Percentiles rank a stretch among this genome's conserved stretches.
Evolutionary conservation across 2,797 vertebrate species (phyloP).

Genomic region (Gorsachius magnificus): DNA sequence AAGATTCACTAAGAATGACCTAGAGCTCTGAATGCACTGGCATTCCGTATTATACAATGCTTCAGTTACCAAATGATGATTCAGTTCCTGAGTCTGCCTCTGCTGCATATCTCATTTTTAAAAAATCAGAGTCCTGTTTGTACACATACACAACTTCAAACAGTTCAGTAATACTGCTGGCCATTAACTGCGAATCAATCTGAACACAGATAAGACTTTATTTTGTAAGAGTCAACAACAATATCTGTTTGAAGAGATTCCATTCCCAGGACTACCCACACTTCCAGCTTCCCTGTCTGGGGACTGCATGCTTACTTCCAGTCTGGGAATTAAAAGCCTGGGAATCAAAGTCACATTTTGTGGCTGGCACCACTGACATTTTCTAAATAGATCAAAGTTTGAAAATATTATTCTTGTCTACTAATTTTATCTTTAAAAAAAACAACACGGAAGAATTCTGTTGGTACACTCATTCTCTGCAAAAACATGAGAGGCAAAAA

Average conservation of each 20-base stretch:
- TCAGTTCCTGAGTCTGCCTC: not conserved
- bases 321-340: conserved; percentile 23
- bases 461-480: not conserved
- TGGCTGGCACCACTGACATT: not conserved
- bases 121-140: not conserved
- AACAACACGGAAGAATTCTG: not conserved
- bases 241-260: not conserved
- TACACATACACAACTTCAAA: not conserved
- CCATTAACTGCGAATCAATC: not conserved
- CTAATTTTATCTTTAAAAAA: conserved; percentile 6
- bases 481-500: not conserved
- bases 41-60: not conserved
- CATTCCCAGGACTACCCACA: not conserved
- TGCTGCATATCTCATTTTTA: not conserved
- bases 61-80: not conserved
- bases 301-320: conserved; percentile 11
- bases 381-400: not conserved
- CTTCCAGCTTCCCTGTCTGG: not conserved
- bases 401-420: conserved; percentile 17
- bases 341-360: conserved; percentile 19
- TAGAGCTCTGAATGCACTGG: not conserved
- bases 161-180: not conserved
- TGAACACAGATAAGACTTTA: not conserved
- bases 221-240: not conserved
- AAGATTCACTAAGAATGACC: not conserved